phyloP scores from a whole-genome alignment of 2,888 invertebrate species.

The Cantharis lateralis region DNA sequence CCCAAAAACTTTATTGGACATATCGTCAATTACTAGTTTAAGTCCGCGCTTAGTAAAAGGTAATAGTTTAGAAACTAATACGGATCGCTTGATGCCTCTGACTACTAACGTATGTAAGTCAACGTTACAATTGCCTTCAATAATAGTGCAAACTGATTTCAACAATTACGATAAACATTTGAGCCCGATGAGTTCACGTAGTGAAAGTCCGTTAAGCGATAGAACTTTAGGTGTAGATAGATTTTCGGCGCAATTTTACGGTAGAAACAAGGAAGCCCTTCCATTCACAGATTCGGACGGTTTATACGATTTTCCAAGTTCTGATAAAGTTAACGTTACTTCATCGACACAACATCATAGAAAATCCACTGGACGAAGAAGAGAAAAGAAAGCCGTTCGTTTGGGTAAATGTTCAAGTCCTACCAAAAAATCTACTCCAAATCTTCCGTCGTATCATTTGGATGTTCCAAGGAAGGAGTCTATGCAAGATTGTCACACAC shows the following conservation, averaged over 20 bases:
- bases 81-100: slow-evolving; percentile 53
- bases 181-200: slow-evolving; percentile 78
- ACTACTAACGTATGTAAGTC: slow-evolving; percentile 49
- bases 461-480: slow-evolving; percentile 63
- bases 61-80: slow-evolving; percentile 60
- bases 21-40: slow-evolving; percentile 56
- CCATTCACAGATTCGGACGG: slow-evolving; percentile 82
- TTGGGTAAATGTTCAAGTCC: slow-evolving; percentile 60
- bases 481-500: slow-evolving; percentile 50
- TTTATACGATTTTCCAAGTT: slow-evolving; percentile 78
- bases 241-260: slow-evolving; percentile 75
- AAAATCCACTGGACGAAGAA: slow-evolving; percentile 66
- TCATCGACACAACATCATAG: slow-evolving; percentile 59
- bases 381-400: slow-evolving; percentile 64
- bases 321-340: slow-evolving; percentile 62
- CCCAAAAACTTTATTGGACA: slow-evolving; percentile 55
- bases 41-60: slow-evolving; percentile 63
- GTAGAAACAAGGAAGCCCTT: slow-evolving; percentile 64
- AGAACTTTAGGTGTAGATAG: slow-evolving; percentile 66
- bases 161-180: slow-evolving; percentile 61
- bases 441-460: slow-evolving; percentile 61
- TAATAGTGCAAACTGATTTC: slow-evolving; percentile 61
- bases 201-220: slow-evolving; percentile 79
- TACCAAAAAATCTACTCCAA: slow-evolving; percentile 60
- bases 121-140: slow-evolving; percentile 65